These are phyloP conservation scores for Xiphophorus birchmanni DNA, from an alignment of 2,797 vertebrate species.

Conservation along the genomic window DNA sequence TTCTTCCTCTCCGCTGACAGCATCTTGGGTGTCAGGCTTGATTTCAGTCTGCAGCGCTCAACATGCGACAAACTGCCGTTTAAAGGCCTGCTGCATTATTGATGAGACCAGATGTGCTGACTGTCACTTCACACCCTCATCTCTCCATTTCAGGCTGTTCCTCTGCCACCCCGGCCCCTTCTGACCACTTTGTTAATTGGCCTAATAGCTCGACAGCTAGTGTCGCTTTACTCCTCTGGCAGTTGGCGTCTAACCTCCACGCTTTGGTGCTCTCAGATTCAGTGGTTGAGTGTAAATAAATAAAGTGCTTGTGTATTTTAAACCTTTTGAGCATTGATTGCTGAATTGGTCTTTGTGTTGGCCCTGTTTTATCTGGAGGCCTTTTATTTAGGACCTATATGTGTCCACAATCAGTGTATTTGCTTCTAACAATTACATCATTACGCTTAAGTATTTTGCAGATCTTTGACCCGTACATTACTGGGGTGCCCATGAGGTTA, in stretches of 20 bases:
- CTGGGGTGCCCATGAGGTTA: constrained; percentile 7
- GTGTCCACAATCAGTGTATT: background rate
- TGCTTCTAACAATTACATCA: background rate
- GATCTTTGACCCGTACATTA: background rate
- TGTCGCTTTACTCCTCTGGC: constrained; percentile 58
- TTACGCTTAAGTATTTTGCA: background rate
- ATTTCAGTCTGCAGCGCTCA: constrained; percentile 80
- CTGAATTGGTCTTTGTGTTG: background rate
- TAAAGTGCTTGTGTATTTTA: constrained; percentile 24
- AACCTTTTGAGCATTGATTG: constrained; percentile 5
- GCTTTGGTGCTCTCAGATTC: constrained; percentile 37
- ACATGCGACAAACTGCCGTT: constrained; percentile 84
- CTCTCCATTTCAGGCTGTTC: constrained; percentile 63
- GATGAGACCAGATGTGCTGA: constrained; percentile 86
- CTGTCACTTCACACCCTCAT: constrained; percentile 82
- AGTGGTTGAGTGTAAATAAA: constrained; percentile 24
- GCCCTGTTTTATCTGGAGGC: constrained; percentile 11
- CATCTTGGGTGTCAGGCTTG: constrained; percentile 78
- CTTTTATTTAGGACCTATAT: background rate
- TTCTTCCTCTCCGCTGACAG: constrained; percentile 64
- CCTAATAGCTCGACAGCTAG: constrained; percentile 67
- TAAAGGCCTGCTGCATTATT: constrained; percentile 83
- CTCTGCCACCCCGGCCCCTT: constrained; percentile 51
- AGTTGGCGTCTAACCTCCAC: constrained; percentile 43
- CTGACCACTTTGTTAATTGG: constrained; percentile 75